Evolutionary conservation across 1,140 invertebrate species (phyloP), one percentile per base, ranked within the genome.

Genomic region (Hyphantria cunea): DNA sequence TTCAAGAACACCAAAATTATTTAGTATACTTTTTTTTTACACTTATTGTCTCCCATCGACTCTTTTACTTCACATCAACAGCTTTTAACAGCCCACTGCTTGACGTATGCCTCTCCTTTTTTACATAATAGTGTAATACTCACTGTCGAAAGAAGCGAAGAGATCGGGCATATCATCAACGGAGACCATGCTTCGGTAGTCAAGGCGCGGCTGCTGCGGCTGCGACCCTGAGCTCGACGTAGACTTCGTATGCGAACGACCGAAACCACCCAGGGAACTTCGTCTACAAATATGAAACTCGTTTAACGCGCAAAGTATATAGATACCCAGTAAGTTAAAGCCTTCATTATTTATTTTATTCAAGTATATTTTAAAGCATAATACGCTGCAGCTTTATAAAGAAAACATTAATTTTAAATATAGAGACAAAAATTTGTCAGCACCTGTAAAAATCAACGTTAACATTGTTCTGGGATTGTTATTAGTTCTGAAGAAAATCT

Each of bases 131-230:
- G 17, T 25, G 17, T 25, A 34, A 62, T 58, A 80, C 97, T 95
- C 92, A 98, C 97, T 97, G 86, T 98, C 97, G 87, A 98, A 96
- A 51, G 96, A 96, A 58, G 96, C 96, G 92, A 99, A 98, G 34
- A 98, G 93, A 87, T 98, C 97, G 6, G 97, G 97, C 94, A 97
- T 98, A 80, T 98, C 97, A 68, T 98, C 97, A 59, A 98, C 95
- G 17, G 96, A 97, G 51, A 98, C 97, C 94, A 98, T 97, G 80
- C 96, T 97, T 72, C 96, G 94, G 76, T 97, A 97, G 84, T 97
- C 96, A 53, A 97, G 91, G 78, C 95, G 94, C 8, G 96, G 95
- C 7, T 95, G 95, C 41, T 93, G 93, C 48, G 91, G 88, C 41
- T n/a, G 12, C n/a, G 41, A 44, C 6, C 93, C 84, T 3, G 93